phyloP scores from a whole-genome alignment of 2,888 invertebrate genomes.

The Nemotelus pantherinus region DNA sequence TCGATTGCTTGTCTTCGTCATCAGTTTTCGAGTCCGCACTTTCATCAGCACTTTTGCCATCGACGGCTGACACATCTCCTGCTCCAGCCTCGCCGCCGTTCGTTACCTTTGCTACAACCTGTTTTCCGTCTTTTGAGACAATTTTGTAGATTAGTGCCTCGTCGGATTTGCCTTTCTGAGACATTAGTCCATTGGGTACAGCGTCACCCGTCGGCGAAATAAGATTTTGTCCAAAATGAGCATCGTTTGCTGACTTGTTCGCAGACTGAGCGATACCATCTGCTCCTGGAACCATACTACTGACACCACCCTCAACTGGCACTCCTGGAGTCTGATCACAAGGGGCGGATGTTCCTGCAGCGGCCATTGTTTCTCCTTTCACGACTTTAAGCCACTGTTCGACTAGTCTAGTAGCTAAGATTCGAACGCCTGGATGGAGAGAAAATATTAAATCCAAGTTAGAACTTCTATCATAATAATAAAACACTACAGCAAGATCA shows the following conservation, averaged over 20 bases:
- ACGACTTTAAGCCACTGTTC: slow-evolving; percentile 92
- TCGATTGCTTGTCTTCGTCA: slow-evolving; percentile 51
- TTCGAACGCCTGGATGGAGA: slow-evolving; percentile 72
- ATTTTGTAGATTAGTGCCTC: slow-evolving; percentile 69
- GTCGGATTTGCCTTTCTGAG: slow-evolving; percentile 56
- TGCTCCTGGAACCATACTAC: not conserved
- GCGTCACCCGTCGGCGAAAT: not conserved
- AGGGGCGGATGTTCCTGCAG: slow-evolving; percentile 6
- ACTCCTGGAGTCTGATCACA: not conserved
- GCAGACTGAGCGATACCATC: slow-evolving; percentile 47
- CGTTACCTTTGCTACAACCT: slow-evolving; percentile 67
- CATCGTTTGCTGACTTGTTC: not conserved
- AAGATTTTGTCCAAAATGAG: not conserved
- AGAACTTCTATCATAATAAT: not conserved
- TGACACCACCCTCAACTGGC: not conserved
- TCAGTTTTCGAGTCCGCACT: slow-evolving; percentile 56
- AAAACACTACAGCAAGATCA: not conserved
- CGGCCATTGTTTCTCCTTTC: slow-evolving; percentile 72
- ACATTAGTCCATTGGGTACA: not conserved
- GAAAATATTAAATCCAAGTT: slow-evolving; percentile 54
- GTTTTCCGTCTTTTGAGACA: slow-evolving; percentile 77
- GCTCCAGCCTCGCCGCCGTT: slow-evolving; percentile 49
- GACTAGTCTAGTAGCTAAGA: slow-evolving; percentile 82
- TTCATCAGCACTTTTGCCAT: slow-evolving; percentile 40
- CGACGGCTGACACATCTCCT: not conserved